Evolutionary conservation across 2,888 invertebrate genomes (phyloP), one percentile per base, ranked within the genome.

Genomic region (Diabrotica balteata): DNA sequence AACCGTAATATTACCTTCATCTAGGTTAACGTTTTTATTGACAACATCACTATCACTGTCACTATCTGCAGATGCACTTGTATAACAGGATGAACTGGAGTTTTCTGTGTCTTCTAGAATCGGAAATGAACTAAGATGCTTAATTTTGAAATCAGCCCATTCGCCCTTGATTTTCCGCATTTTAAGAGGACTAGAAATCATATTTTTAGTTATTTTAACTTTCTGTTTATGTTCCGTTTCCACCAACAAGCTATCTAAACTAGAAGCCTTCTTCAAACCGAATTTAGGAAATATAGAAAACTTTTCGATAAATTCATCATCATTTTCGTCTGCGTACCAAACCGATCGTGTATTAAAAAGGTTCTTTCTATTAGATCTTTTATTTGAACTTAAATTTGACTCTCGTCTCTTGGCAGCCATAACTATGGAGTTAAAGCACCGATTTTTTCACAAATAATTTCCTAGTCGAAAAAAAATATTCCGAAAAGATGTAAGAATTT

Each of bases 241-340:
- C 7, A 47, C 54, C 46, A 72, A 49, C 11, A 72, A 54, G 47
- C 67, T 72, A 47, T 68, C 72, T 54, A 70, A 54, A 51, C 72
- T 72, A 4, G 66, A 46, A 11, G 68, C 60, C 50, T 68, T 72
- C 43, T 66, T 68, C 59, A 72, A 44, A 8, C 11, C 47, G 47
- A 10, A 8, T 43, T 58, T 10, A 22, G 8, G 7, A 43, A 32
- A 17, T 9, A 1, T n/a, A 11, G n/a, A 7, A n/a, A 8, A 42
- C 32, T 50, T 11, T 0, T 8, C n/a, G n/a, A 10, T 51, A 52
- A 32, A 32, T 4, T 32, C 32, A 32, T 43, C 8, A 10, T 61
- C 17, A n/a, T 47, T 52, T n/a, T 59, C 59, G 6, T 68, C 71
- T 43, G 66, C 71, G 51, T 72, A 72, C 72, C 72, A 72, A 43